These are phyloP conservation scores for Drosophila persimilis DNA, from an alignment of 1,140 invertebrate genomes.

Conservation along the genomic window DNA sequence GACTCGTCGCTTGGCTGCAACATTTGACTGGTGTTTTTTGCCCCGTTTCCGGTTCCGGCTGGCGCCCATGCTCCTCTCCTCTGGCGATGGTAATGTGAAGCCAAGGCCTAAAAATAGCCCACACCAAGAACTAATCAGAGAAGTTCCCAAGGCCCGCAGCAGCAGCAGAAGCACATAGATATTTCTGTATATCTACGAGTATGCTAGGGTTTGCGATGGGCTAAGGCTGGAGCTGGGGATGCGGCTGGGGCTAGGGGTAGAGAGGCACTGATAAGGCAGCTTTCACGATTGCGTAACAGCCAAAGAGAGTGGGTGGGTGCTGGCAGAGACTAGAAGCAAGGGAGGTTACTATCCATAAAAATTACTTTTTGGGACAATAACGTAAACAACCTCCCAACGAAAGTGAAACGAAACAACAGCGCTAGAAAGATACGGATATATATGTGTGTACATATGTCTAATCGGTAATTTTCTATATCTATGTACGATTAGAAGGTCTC, in stretches of 20 bases:
- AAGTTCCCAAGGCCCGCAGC: conserved; percentile 5
- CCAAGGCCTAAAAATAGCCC: conserved; percentile 4
- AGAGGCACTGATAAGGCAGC: conserved; percentile 35
- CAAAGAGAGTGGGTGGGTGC: conserved; percentile 3
- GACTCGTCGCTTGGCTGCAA: conserved; percentile 43
- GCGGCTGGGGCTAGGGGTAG: conserved; percentile 9
- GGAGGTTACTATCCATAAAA: conserved; percentile 16
- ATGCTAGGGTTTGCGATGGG: not conserved
- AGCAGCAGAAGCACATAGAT: conserved; percentile 29
- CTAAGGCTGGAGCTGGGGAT: not conserved
- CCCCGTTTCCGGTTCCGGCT: conserved; percentile 35
- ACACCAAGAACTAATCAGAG: no score
- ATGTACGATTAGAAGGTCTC: not conserved
- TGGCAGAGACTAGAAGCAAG: not conserved
- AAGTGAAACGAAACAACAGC: conserved; percentile 8
- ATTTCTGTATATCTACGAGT: not conserved
- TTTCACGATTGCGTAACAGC: conserved; percentile 43
- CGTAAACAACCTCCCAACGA: conserved; percentile 18
- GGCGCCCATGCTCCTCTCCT: conserved; percentile 3
- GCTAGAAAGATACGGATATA: no score
- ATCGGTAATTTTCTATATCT: conserved; percentile 6
- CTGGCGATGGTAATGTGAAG: not conserved
- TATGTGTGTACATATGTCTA: not conserved
- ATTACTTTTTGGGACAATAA: conserved; percentile 28
- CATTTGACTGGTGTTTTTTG: conserved; percentile 14